phyloP scores from a whole-genome alignment of 2,888 invertebrate genomes.

The Dynastes tityus region DNA sequence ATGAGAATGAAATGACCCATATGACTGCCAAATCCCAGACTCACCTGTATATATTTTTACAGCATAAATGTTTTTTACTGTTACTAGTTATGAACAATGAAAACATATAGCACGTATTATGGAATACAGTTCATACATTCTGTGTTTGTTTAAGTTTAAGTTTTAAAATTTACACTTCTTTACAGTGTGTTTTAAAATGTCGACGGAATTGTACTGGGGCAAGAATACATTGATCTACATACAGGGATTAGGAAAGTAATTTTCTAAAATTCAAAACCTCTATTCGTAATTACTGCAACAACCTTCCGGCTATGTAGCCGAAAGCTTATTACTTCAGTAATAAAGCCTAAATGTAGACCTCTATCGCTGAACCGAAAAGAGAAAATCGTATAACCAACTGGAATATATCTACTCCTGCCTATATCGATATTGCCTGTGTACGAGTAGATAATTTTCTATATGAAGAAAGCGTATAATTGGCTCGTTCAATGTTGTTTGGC shows the following conservation, averaged over 20 bases:
- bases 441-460: conserved; percentile 44
- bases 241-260: background rate
- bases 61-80: no score
- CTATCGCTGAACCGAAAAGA: background rate
- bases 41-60: no score
- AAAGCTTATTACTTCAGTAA: conserved; percentile 8
- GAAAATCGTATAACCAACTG: conserved; percentile 2
- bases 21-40: no score
- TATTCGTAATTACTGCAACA: background rate
- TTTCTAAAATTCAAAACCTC: background rate
- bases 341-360: background rate
- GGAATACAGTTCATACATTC: no score
- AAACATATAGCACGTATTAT: no score
- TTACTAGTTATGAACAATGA: no score
- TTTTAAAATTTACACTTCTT: no score
- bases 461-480: conserved; percentile 46
- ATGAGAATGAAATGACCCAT: no score
- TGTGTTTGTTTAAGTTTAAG: no score
- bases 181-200: no score
- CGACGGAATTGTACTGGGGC: no score
- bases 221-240: no score
- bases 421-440: conserved; percentile 17
- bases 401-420: conserved; percentile 15
- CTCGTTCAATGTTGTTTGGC: conserved; percentile 29
- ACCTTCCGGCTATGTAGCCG: background rate